Evolutionary conservation across 2,797 vertebrate genomes (phyloP).

Genomic region (Sebastes goodei): DNA sequence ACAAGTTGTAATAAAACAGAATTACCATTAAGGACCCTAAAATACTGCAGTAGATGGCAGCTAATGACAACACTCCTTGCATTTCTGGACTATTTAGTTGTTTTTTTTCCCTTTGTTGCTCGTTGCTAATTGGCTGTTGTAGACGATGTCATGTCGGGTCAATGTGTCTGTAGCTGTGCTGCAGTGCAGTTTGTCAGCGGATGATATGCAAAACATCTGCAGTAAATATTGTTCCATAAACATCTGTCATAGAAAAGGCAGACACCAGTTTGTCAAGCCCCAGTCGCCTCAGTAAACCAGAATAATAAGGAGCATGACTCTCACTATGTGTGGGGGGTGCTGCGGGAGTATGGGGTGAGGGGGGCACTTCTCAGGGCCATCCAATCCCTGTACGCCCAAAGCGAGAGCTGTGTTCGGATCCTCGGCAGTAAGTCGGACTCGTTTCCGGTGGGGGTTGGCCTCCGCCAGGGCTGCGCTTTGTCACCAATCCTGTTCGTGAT

Average conservation of each 20-base stretch:
- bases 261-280: neutral
- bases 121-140: neutral
- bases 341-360: too few relatives aligned
- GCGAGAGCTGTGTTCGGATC: too few relatives aligned
- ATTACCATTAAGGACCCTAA: neutral
- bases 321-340: too few relatives aligned
- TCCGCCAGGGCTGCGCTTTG: too few relatives aligned
- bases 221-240: constrained; percentile 1
- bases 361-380: too few relatives aligned
- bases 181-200: neutral
- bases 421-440: too few relatives aligned
- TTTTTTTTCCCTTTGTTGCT: neutral
- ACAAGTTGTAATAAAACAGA: neutral
- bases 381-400: too few relatives aligned
- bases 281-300: neutral
- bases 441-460: too few relatives aligned
- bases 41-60: neutral
- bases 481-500: too few relatives aligned
- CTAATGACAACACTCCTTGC: neutral
- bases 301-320: neutral
- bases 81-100: neutral
- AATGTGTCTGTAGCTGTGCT: too few relatives aligned
- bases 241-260: neutral
- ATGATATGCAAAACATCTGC: neutral
- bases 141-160: neutral